Conservation (phyloP, 2,113 vertebrate species). For the Crotalus horridus region DNA sequence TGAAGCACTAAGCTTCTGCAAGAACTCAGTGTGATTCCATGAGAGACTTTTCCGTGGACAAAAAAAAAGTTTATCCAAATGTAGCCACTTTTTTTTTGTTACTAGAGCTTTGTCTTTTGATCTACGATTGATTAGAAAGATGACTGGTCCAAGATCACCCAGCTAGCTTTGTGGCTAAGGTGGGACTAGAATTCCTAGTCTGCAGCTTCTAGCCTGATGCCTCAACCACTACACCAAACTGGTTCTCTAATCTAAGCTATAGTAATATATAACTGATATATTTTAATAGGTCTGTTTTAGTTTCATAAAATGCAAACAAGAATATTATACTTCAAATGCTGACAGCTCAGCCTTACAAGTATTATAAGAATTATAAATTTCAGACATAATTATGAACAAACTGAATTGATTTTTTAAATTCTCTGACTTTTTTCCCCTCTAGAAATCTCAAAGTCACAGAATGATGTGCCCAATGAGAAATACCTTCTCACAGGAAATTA, state of each 20-base stretch:
- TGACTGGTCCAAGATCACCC: neutral
- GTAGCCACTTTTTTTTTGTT: neutral
- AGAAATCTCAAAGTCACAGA: constrained; percentile 90
- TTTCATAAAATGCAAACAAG: constrained; percentile 7
- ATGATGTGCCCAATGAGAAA: constrained; percentile 76
- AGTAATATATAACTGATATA: neutral
- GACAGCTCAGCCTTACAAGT: neutral
- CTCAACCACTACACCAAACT: neutral
- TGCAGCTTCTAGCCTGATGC: neutral
- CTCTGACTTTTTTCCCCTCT: constrained; percentile 38
- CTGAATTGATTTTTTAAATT: neutral
- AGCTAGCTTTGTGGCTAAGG: neutral
- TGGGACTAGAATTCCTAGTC: neutral
- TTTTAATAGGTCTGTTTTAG: constrained; percentile 7
- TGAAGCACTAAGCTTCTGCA: neutral
- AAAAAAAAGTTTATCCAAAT: neutral
- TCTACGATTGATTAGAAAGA: neutral
- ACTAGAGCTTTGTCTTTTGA: neutral
- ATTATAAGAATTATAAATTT: constrained; percentile 15
- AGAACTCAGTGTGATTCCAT: neutral
- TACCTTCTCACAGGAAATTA: constrained; percentile 63
- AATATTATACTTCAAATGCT: neutral
- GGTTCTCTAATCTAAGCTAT: neutral
- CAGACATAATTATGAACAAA: neutral
- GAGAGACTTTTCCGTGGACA: neutral